These are phyloP conservation scores for Lobophora halterata DNA, from an alignment of 2,888 invertebrate species.

Conservation along the genomic window DNA sequence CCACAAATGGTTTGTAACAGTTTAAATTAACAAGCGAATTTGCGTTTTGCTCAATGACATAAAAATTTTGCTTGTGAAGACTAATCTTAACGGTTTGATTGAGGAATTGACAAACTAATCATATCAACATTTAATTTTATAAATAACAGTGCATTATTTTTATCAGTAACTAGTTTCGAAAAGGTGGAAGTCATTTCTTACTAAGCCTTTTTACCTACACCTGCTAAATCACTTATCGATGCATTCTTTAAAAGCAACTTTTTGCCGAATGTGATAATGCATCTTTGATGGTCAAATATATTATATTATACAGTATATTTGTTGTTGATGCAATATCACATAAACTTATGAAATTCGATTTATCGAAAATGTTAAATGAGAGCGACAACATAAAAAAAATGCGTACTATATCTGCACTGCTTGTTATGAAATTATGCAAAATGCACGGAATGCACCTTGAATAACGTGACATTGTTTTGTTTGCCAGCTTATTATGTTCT, in stretches of 20 bases:
- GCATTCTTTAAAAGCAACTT: too few relatives aligned
- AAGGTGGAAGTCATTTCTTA: slow-evolving; percentile 36
- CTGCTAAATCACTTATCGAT: slow-evolving; percentile 21
- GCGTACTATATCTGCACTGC: slow-evolving; percentile 72
- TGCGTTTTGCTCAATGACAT: slow-evolving; percentile 41
- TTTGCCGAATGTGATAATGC: slow-evolving; percentile 7
- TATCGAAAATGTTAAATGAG: slow-evolving; percentile 20
- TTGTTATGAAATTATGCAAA: slow-evolving; percentile 65
- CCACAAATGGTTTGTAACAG: slow-evolving; percentile 40
- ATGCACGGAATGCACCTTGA: slow-evolving; percentile 70
- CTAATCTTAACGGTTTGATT: slow-evolving; percentile 41
- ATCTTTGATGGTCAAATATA: slow-evolving; percentile 3
- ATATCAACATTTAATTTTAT: slow-evolving; percentile 47
- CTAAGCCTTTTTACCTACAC: slow-evolving; percentile 24
- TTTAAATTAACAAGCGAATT: slow-evolving; percentile 39
- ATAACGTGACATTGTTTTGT: slow-evolving; percentile 56
- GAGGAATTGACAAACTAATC: slow-evolving; percentile 46
- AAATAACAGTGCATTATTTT: slow-evolving; percentile 49
- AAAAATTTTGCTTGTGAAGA: slow-evolving; percentile 37
- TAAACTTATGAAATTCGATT: slow-evolving; percentile 16
- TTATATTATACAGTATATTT: neutral
- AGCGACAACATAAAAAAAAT: slow-evolving; percentile 41
- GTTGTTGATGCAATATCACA: neutral
- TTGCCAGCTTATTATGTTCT: slow-evolving; percentile 67
- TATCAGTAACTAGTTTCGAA: slow-evolving; percentile 35